Conservation (phyloP, 2,797 vertebrate species). For the Otus scops region DNA sequence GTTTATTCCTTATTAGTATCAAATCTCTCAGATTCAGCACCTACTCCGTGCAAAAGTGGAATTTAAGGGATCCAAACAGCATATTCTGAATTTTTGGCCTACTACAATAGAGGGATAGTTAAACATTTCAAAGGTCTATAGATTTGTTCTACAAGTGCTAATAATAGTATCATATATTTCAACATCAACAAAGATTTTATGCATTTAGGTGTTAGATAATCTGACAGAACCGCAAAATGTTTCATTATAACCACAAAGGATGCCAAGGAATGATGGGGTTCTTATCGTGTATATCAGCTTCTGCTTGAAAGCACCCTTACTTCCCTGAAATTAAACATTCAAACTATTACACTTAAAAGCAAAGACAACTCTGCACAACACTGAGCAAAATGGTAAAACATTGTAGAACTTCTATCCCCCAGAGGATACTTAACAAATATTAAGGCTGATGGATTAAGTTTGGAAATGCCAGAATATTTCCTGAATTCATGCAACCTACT, state of each 20-base stretch:
- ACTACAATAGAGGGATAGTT: background rate
- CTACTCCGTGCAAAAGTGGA: background rate
- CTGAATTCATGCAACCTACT: background rate
- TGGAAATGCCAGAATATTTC: background rate
- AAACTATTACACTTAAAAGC: background rate
- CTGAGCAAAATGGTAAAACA: background rate
- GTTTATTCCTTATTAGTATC: background rate
- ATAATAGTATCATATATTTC: background rate
- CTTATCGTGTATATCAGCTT: background rate
- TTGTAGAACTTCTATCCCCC: background rate
- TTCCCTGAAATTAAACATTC: background rate
- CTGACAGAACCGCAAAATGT: background rate
- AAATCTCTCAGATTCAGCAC: background rate
- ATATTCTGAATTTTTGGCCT: background rate
- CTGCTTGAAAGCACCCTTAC: background rate
- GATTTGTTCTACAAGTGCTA: background rate
- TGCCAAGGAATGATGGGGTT: background rate
- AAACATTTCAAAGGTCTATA: background rate
- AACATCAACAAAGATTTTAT: background rate
- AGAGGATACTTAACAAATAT: background rate
- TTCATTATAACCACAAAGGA: background rate
- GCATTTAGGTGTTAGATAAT: background rate
- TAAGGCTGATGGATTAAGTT: background rate
- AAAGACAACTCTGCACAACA: background rate
- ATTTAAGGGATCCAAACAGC: background rate